Evolutionary conservation across 2,113 vertebrate genomes (phyloP), one percentile per base, ranked within the genome.

Genomic region (Eublepharis macularius): DNA sequence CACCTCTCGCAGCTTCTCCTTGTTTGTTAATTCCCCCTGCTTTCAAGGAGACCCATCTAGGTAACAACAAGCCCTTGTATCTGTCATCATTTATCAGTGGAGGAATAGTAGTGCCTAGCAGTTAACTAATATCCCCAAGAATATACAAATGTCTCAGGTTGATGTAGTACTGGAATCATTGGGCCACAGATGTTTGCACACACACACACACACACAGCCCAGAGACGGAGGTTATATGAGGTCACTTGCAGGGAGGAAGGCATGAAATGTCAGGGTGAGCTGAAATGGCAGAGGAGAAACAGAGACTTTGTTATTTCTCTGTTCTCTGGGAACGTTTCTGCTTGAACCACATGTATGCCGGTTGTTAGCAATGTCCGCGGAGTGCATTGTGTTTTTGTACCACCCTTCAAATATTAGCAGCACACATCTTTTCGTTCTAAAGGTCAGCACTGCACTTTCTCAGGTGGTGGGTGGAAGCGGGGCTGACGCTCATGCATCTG

Each of bases 291-390:
- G 82, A 21, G 32, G 36, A 43, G 65, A 41, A 3, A 57, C 34
- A 1, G 80, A 24, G 77, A 65, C 16, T 72, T 29, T 4, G 4
- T 86, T 84, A 26, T 72, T 49, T 82, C 24, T 80, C n/a, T 65
- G 60, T 32, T 72, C 65, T 45, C 49, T 0, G 32, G 77, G 68
- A 49, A 69, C 73, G 2, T 41, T 78, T 81, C 83, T 63, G 8
- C n/a, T 76, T 84, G 24, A 49, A 78, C 9, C 0, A 1, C 0
- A 3, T 6, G 12, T 12, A 12, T 41, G 39, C 3, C 36, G 43
- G 0, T 39, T 34, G 4, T 36, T 7, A n/a, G 60, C 43, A 78
- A 26, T 45, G 29, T 41, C 13, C 29, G 76, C 54, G 1, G 17
- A 41, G 26, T 57, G 5, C 54, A 17, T 72, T 60, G 65, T 45